Conservation (phyloP, 2,797 vertebrate species). For the Synanceia verrucosa region DNA sequence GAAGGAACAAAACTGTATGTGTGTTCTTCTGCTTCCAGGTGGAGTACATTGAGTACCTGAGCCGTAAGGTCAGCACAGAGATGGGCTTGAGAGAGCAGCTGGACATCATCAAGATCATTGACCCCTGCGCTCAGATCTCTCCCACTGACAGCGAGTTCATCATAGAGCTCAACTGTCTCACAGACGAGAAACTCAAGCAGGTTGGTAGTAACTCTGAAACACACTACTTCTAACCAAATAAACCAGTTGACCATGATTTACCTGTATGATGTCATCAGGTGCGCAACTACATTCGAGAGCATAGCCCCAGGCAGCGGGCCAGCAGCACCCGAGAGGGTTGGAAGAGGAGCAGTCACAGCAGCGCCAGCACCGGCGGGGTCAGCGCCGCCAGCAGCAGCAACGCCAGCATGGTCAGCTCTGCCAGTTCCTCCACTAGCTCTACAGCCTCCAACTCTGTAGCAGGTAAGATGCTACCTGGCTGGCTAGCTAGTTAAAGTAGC, state of each 20-base stretch:
- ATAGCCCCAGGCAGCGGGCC: conserved; percentile 89
- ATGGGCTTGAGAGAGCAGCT: conserved; percentile 99
- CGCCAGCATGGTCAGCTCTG: conserved; percentile 95
- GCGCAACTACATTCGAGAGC: conserved; percentile 96
- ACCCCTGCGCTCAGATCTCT: conserved; percentile 96
- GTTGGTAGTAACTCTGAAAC: conserved; percentile 68
- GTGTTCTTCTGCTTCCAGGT: conserved; percentile 80
- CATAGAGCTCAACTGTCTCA: conserved; percentile 98
- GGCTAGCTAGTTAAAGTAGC: not conserved
- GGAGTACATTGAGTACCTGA: conserved; percentile 99
- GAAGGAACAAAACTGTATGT: not conserved
- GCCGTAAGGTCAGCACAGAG: conserved; percentile 98
- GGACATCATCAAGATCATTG: conserved; percentile 99
- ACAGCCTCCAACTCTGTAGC: conserved; percentile 86
- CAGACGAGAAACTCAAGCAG: conserved; percentile 98
- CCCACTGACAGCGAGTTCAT: conserved; percentile 99
- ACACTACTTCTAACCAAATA: not conserved
- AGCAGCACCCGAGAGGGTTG: conserved; percentile 89
- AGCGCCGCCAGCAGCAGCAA: conserved; percentile 94
- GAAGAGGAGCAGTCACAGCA: conserved; percentile 94
- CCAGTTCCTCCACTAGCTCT: conserved; percentile 91
- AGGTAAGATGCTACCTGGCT: conserved; percentile 38
- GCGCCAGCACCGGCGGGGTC: conserved; percentile 90
- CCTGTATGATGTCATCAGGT: conserved; percentile 80
- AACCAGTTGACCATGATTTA: not conserved